Conservation (phyloP, 1,140 invertebrate species). For the Drosophila prosaltans region DNA sequence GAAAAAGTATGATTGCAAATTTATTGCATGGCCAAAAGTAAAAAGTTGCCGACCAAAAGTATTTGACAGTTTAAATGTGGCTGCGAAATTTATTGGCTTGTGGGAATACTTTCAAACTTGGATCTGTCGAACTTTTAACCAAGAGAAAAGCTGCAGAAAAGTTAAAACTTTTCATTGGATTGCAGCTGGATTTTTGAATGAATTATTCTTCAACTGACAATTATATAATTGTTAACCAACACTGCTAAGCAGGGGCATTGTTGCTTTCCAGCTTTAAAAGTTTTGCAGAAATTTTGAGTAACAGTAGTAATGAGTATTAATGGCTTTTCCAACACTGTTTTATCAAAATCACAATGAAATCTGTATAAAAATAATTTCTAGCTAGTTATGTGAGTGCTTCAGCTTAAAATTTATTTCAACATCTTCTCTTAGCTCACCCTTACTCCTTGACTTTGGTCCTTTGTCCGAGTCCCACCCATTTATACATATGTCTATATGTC, state of each 20-base stretch:
- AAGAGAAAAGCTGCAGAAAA: not conserved
- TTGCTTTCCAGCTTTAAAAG: too few species aligned
- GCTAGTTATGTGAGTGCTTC: too few species aligned
- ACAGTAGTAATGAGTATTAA: not conserved
- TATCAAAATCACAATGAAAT: too few species aligned
- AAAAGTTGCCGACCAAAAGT: constrained; percentile 57
- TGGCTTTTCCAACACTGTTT: not conserved
- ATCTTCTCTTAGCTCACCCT: not conserved
- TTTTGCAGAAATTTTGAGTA: too few species aligned
- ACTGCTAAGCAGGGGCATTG: not conserved
- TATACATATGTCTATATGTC: not conserved
- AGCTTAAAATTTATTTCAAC: not conserved
- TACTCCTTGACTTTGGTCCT: not conserved
- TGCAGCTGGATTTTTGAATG: too few species aligned
- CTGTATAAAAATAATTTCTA: too few species aligned
- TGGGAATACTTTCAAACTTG: not conserved
- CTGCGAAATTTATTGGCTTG: constrained; percentile 45
- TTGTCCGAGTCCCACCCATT: constrained; percentile 10
- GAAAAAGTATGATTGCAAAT: constrained; percentile 29
- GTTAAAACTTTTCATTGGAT: not conserved
- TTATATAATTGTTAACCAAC: not conserved
- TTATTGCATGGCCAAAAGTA: constrained; percentile 58
- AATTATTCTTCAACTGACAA: not conserved
- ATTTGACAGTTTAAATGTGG: constrained; percentile 63
- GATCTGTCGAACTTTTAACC: not conserved